Evolutionary conservation across 2,888 invertebrate genomes (phyloP).

Genomic region (Himalopsyche kuldschensis): DNA sequence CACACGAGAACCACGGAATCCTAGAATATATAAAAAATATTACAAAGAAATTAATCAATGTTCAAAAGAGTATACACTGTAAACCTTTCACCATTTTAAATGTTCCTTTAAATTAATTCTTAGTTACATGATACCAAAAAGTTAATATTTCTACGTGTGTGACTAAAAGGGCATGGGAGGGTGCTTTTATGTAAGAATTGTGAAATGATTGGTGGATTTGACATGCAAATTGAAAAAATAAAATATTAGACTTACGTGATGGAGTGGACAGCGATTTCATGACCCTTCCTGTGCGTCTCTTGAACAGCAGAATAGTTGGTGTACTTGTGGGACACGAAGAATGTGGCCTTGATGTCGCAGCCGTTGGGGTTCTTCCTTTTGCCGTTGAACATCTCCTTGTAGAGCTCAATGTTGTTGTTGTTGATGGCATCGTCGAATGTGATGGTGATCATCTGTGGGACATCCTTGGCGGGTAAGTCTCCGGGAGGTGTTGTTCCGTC

Average conservation of each 20-base stretch:
- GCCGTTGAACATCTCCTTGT: slow-evolving; percentile 88
- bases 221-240: slow-evolving; percentile 5
- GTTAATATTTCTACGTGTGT: no score
- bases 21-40: no score
- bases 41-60: no score
- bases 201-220: no score
- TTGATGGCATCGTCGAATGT: slow-evolving; percentile 95
- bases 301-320: slow-evolving; percentile 92
- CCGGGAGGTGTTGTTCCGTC: slow-evolving; percentile 87
- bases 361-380: slow-evolving; percentile 91
- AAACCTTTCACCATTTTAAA: no score
- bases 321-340: slow-evolving; percentile 91
- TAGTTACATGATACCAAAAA: no score
- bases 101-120: no score
- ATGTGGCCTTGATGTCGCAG: slow-evolving; percentile 90
- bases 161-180: no score
- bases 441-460: slow-evolving; percentile 92
- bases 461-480: slow-evolving; percentile 79
- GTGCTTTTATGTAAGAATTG: no score
- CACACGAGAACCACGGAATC: no score
- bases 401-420: slow-evolving; percentile 91
- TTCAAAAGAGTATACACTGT: no score
- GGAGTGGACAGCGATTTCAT: slow-evolving; percentile 92
- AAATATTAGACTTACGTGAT: slow-evolving; percentile 74
- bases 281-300: slow-evolving; percentile 87